phyloP scores from a whole-genome alignment of 2,797 vertebrate genomes.

The Bothrops alternatus region DNA sequence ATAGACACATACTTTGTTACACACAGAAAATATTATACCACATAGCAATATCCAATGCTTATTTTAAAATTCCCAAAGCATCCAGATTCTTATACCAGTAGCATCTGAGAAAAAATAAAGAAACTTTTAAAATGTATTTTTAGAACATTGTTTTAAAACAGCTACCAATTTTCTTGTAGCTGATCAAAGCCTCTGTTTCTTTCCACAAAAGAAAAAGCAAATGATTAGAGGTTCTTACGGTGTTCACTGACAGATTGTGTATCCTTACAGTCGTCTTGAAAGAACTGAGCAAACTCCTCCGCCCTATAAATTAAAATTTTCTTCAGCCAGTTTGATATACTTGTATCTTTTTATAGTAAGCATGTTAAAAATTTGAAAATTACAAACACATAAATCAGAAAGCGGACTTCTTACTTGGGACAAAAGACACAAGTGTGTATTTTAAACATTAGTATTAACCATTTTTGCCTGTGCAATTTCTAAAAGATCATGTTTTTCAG shows the following conservation, averaged over 20 bases:
- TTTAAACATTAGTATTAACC: too few relatives aligned
- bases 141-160: not conserved
- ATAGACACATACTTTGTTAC: not conserved
- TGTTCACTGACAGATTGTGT: not conserved
- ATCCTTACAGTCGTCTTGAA: too few relatives aligned
- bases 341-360: too few relatives aligned
- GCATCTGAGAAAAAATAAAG: not conserved
- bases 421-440: too few relatives aligned
- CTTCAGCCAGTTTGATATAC: too few relatives aligned
- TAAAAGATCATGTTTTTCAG: too few relatives aligned
- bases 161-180: slow-evolving; percentile 7
- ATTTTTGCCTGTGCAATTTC: too few relatives aligned
- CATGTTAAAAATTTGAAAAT: too few relatives aligned
- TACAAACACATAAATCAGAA: too few relatives aligned
- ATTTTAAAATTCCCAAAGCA: not conserved
- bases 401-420: too few relatives aligned
- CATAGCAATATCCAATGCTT: not conserved
- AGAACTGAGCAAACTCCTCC: too few relatives aligned
- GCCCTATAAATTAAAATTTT: too few relatives aligned
- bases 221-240: not conserved
- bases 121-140: not conserved
- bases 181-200: not conserved
- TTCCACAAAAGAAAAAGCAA: not conserved
- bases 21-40: not conserved
- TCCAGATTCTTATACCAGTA: not conserved